Conservation (phyloP, 2,113 vertebrate species). For the Balaenoptera acutorostrata region DNA sequence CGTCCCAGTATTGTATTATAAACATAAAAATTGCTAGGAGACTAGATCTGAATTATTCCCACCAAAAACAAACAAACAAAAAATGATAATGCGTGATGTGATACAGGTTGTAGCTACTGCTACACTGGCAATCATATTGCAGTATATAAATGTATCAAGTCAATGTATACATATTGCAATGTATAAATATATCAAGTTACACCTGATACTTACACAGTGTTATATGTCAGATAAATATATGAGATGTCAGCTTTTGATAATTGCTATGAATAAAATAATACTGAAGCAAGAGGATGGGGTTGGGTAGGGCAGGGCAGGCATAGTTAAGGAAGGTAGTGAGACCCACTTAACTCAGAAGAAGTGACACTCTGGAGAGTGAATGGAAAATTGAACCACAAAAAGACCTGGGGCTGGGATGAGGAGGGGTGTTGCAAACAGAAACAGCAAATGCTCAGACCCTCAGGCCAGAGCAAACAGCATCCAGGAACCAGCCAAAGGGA, state of each 20-base stretch:
- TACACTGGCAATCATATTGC: neutral
- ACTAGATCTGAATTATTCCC: neutral
- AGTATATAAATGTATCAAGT: neutral
- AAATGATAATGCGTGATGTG: accelerated
- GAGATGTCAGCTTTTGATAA: neutral
- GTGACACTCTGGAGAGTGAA: neutral
- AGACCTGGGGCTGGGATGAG: neutral
- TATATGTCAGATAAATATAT: accelerated
- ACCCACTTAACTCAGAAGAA: neutral
- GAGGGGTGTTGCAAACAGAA: neutral
- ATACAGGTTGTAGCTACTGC: too few relatives aligned
- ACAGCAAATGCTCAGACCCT: neutral
- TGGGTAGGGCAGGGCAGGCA: neutral
- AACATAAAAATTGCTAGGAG: neutral
- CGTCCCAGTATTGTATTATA: neutral
- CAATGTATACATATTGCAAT: accelerated
- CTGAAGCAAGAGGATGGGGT: accelerated
- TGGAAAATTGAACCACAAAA: neutral
- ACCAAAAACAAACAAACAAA: neutral
- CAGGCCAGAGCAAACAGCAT: neutral
- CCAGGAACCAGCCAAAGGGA: too few relatives aligned
- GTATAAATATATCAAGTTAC: neutral
- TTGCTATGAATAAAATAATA: neutral
- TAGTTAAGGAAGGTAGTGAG: neutral
- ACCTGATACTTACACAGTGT: neutral